Conservation (phyloP, 2,113 vertebrate species). For the Leucopternis melanops region DNA sequence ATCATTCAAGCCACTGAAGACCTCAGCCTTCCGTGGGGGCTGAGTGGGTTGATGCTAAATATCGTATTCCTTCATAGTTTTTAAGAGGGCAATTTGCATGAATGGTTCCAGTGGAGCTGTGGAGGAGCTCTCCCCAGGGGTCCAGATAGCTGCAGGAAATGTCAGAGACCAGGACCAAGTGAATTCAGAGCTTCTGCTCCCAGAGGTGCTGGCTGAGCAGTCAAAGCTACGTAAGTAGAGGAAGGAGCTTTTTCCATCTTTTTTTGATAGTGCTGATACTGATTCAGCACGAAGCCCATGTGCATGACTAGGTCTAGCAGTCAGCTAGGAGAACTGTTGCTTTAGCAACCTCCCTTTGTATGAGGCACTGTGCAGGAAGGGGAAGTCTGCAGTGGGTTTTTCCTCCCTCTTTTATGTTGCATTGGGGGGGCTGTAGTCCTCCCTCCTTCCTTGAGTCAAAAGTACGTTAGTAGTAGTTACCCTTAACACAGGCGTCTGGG, state of each 20-base stretch:
- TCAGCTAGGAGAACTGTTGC: not conserved
- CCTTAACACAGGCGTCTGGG: not conserved
- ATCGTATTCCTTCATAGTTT: not conserved
- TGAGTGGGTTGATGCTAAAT: not conserved
- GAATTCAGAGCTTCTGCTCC: not conserved
- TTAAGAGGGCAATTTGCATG: not conserved
- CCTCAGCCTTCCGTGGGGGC: not conserved
- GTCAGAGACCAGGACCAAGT: not conserved
- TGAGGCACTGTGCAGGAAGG: not conserved
- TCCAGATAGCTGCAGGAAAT: not conserved
- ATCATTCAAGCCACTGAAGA: not conserved
- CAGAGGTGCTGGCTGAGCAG: not conserved
- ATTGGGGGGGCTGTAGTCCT: not conserved
- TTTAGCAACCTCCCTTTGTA: constrained; percentile 11
- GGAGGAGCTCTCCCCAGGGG: not conserved
- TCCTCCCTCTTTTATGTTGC: not conserved
- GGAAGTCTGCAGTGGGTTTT: not conserved
- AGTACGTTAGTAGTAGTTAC: not conserved
- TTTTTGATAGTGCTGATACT: not conserved
- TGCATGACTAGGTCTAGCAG: not conserved
- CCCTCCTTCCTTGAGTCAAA: not conserved
- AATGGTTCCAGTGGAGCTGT: not conserved
- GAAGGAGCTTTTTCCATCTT: not conserved
- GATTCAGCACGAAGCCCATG: not conserved
- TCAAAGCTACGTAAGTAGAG: not conserved